A percentile compares a stretch with the other conserved stretches of the same genome.
phyloP scores from a whole-genome alignment of 2,113 vertebrate genomes.

The Larimichthys polyactis region DNA sequence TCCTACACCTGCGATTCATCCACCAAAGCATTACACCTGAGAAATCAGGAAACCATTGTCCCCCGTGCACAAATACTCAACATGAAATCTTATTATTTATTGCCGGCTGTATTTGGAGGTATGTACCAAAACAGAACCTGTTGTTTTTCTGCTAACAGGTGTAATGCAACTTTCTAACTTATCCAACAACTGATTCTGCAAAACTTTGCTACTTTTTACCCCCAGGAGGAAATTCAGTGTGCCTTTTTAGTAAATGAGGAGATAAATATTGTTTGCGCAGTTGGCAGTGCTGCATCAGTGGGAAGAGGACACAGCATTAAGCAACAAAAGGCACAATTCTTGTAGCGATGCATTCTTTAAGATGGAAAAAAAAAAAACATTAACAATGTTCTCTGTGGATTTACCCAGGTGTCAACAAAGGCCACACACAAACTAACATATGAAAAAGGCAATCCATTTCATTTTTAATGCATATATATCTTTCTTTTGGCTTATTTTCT shows the following conservation, averaged over 20 bases:
- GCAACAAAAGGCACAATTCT: constrained; percentile 29
- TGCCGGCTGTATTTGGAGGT: constrained; percentile 57
- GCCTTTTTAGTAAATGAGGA: constrained; percentile 56
- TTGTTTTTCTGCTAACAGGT: constrained; percentile 72
- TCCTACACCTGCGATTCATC: constrained; percentile 85
- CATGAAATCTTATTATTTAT: constrained; percentile 78
- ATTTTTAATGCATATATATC: constrained; percentile 25
- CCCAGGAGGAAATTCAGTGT: constrained; percentile 37
- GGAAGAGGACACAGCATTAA: constrained; percentile 12
- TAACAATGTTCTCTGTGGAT: constrained; percentile 46
- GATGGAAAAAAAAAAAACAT: constrained; percentile 38
- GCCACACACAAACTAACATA: constrained; percentile 43
- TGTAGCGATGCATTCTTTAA: constrained; percentile 41
- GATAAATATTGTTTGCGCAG: constrained; percentile 57
- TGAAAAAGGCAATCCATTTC: constrained; percentile 61
- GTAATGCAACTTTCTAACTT: constrained; percentile 61
- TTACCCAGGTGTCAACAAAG: constrained; percentile 48
- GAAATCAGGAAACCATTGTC: constrained; percentile 74
- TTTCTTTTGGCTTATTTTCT: constrained; percentile 43
- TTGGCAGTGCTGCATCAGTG: constrained; percentile 29
- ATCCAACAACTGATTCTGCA: constrained; percentile 49
- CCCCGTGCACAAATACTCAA: constrained; percentile 76
- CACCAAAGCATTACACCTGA: constrained; percentile 74
- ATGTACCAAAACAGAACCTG: constrained; percentile 62
- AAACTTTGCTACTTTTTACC: constrained; percentile 55